A percentile compares a stretch with the other conserved stretches of the same genome.
phyloP scores from a whole-genome alignment of 2,113 vertebrate species.

The Thunnus maccoyii region DNA sequence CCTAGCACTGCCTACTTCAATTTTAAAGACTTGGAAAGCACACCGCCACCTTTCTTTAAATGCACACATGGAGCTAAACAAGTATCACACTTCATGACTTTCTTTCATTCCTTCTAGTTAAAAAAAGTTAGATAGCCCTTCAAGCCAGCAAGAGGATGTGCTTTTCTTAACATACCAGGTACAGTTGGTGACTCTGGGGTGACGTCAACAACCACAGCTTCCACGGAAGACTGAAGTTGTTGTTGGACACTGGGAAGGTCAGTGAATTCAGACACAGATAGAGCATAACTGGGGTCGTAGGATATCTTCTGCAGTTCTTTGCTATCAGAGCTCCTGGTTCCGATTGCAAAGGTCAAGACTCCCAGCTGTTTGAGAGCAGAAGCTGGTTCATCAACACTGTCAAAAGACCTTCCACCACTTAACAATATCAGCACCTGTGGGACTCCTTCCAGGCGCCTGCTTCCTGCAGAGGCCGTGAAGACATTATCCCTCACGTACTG shows the following conservation, averaged over 20 bases:
- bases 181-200: constrained; percentile 23
- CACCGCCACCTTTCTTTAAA: background rate
- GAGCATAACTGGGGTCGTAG: constrained; percentile 24
- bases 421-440: too few species aligned
- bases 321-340: constrained; percentile 62
- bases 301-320: constrained; percentile 52
- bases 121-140: too few species aligned
- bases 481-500: constrained; percentile 42
- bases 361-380: constrained; percentile 50
- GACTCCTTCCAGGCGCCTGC: too few species aligned
- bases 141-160: background rate
- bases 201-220: constrained; percentile 7
- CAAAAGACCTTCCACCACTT: background rate
- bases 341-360: too few species aligned
- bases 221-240: constrained; percentile 46
- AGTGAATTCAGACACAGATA: constrained; percentile 68
- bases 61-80: background rate
- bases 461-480: too few species aligned
- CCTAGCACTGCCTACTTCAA: too few species aligned
- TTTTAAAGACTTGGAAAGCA: background rate
- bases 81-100: too few species aligned
- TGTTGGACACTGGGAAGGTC: constrained; percentile 38
- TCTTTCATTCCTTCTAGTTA: background rate
- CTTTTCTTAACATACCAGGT: constrained; percentile 24
- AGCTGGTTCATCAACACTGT: constrained; percentile 39